Evolutionary conservation across 2,113 vertebrate species (phyloP), one percentile per base, ranked within the genome.

Genomic region (Atlantisia rogersi): DNA sequence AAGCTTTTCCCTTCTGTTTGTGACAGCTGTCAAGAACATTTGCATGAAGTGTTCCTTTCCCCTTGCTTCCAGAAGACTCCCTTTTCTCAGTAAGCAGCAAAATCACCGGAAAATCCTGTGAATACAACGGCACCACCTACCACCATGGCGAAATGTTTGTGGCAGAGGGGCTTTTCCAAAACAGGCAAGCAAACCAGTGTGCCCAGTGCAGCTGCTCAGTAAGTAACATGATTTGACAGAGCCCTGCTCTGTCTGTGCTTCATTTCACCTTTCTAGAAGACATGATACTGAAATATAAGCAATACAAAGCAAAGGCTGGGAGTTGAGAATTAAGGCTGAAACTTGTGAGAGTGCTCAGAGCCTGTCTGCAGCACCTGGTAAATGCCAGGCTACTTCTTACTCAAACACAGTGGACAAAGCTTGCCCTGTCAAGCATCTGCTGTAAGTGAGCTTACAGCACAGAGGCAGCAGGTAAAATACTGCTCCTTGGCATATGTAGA

Each of bases 161-260:
- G 94, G 98, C 98, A 44, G 98, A 98, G 82, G 98, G 98, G 17
- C 98, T 98, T 48, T 98, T 98, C 97, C 98, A 97, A 91, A 98
- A 98, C 86, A 97, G 97, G 65, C 98, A 98, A 95, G 95, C 98
- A 83, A 98, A 98, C 94, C 98, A 98, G 37, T 98, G 98, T 70
- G 97, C 97, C 78, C 98, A 98, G 88, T 98, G 98, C 96, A 98
- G 98, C 90, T 98, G 98, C 94, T 98, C 98, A 79, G 98, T 98
- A 98, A 98, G 98, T 98, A 82, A 71, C 31, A 32, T 3, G 32
- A 35, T n/a, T 73, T 69, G 26, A n/a, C 35, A 87, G 35, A 78
- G 32, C 19, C 46, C 55, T 79, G 65, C 63, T 92, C 67, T 56
- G 29, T 60, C 62, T 73, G 0, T 35, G 39, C 48, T 94, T 86